Evolutionary conservation across 2,113 vertebrate genomes (phyloP).

Genomic region (Nicator chloris): DNA sequence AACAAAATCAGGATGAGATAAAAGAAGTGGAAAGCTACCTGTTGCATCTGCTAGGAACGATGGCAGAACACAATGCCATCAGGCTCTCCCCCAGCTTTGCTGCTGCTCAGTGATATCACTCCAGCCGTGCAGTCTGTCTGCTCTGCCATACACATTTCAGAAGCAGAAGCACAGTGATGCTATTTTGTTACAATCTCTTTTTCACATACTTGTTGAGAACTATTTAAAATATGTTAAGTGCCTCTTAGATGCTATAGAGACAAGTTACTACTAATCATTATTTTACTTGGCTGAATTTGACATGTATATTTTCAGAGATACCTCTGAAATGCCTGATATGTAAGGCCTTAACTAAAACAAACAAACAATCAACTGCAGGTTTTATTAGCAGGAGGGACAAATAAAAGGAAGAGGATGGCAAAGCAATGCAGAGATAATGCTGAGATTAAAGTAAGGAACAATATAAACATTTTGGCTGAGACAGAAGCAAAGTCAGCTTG

Average conservation of each 20-base stretch:
- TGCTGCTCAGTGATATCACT: fast-evolving
- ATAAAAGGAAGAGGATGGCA: neutral
- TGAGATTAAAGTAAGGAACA: slow-evolving; percentile 1
- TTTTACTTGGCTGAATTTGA: neutral
- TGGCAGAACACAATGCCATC: neutral
- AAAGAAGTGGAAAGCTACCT: neutral
- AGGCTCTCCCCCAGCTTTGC: neutral
- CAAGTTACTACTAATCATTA: neutral
- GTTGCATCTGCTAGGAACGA: neutral
- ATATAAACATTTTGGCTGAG: neutral
- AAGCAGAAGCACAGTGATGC: neutral
- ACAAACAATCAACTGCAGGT: neutral
- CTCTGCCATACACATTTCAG: neutral
- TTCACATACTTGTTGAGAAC: neutral
- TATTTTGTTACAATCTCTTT: neutral
- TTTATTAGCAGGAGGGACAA: slow-evolving; percentile 17
- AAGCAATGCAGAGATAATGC: neutral
- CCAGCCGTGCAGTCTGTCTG: fast-evolving
- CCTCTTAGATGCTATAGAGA: neutral
- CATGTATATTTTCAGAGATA: neutral
- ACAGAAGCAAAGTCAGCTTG: neutral
- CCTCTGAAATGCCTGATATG: neutral
- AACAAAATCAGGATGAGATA: neutral
- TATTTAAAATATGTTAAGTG: neutral
- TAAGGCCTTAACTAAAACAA: neutral